Conservation (phyloP, 2,113 vertebrate species). For the Phylloscopus whistleri region DNA sequence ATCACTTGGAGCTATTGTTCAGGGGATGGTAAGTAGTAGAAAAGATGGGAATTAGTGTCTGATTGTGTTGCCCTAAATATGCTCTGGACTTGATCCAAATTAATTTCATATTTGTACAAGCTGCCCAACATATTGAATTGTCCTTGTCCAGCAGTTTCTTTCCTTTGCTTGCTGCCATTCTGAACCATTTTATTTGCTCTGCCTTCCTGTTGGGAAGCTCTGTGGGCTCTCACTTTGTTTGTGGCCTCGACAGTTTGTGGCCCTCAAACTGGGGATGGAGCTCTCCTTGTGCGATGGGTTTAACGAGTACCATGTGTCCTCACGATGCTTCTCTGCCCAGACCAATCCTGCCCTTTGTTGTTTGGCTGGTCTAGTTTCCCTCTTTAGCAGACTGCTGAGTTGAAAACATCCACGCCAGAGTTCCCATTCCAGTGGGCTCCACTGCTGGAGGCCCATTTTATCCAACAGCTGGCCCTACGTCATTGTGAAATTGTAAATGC, state of each 20-base stretch:
- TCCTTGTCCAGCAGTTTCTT: neutral
- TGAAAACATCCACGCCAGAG: slow-evolving; percentile 32
- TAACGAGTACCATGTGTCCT: neutral
- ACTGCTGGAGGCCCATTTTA: neutral
- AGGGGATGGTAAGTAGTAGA: neutral
- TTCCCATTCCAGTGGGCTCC: slow-evolving; percentile 1
- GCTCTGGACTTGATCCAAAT: neutral
- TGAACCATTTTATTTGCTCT: neutral
- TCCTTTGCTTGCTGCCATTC: neutral
- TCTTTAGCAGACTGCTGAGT: slow-evolving; percentile 45
- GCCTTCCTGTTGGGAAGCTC: neutral
- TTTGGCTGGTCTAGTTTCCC: neutral
- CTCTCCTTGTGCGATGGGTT: neutral
- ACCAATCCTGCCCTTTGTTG: neutral
- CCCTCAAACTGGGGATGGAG: neutral
- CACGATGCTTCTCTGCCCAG: neutral
- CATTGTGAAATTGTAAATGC: slow-evolving; percentile 70
- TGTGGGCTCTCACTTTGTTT: neutral
- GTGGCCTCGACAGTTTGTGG: neutral
- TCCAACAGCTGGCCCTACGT: slow-evolving; percentile 59
- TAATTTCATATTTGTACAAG: neutral
- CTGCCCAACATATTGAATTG: neutral
- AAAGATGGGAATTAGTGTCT: neutral
- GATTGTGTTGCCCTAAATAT: neutral
- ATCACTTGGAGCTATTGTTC: neutral